These are phyloP conservation scores for Dorcus hopei DNA, from an alignment of 2,888 invertebrate species.

Conservation along the genomic window DNA sequence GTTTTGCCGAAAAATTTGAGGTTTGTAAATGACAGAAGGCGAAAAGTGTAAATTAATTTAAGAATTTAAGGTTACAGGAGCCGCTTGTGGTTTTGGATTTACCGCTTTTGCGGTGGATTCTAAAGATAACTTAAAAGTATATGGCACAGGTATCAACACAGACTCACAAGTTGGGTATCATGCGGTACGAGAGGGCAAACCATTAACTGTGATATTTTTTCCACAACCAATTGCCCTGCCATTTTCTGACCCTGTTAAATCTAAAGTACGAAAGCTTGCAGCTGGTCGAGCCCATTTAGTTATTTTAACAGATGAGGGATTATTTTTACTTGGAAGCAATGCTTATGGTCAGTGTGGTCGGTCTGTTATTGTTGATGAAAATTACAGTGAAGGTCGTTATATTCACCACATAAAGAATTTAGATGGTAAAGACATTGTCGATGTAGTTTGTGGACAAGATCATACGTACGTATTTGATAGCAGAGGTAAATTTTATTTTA, in stretches of 20 bases:
- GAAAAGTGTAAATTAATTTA: slow-evolving; percentile 13
- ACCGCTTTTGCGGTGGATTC: slow-evolving; percentile 72
- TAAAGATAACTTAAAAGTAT: slow-evolving; percentile 64
- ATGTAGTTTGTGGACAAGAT: slow-evolving; percentile 87
- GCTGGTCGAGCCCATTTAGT: slow-evolving; percentile 88
- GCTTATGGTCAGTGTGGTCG: slow-evolving; percentile 92
- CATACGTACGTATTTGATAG: slow-evolving; percentile 60
- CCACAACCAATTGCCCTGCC: slow-evolving; percentile 72
- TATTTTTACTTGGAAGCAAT: slow-evolving; percentile 84
- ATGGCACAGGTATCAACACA: slow-evolving; percentile 88
- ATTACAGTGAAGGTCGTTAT: slow-evolving; percentile 64
- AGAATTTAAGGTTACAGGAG: slow-evolving; percentile 56
- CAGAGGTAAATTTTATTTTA: slow-evolving; percentile 20
- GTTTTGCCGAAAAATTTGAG: slow-evolving; percentile 70
- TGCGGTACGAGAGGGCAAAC: slow-evolving; percentile 52
- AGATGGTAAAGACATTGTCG: slow-evolving; percentile 59
- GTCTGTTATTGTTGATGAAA: slow-evolving; percentile 70
- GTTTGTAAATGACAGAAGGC: slow-evolving; percentile 41
- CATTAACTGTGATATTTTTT: slow-evolving; percentile 65
- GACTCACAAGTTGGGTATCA: slow-evolving; percentile 87
- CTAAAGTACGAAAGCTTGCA: slow-evolving; percentile 58
- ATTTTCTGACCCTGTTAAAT: slow-evolving; percentile 55
- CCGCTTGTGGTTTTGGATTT: slow-evolving; percentile 89
- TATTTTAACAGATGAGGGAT: slow-evolving; percentile 75
- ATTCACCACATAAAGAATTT: slow-evolving; percentile 65